Conservation (phyloP, 1,140 invertebrate species). For the Drosophila ficusphila region DNA sequence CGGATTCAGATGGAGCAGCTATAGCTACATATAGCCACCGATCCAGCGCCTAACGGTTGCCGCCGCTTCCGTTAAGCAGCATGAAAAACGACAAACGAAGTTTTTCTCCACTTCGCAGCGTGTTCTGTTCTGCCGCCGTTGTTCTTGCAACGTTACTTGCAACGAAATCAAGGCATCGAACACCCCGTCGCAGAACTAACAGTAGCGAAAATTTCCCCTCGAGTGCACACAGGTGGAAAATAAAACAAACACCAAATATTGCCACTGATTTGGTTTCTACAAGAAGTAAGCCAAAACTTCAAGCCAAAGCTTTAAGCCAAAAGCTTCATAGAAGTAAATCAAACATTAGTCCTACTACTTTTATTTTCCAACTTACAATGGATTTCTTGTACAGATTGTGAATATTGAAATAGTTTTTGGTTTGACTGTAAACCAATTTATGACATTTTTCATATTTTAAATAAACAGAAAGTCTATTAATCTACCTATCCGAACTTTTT, state of each 20-base stretch:
- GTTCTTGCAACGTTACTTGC: slow-evolving; percentile 50
- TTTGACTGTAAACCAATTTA: too few relatives aligned
- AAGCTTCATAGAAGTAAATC: too few relatives aligned
- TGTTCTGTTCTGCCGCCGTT: slow-evolving; percentile 22
- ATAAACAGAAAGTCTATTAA: too few relatives aligned
- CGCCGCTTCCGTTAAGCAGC: slow-evolving; percentile 57
- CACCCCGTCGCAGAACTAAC: slow-evolving; percentile 55
- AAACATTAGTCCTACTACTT: too few relatives aligned
- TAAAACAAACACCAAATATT: slow-evolving; percentile 9
- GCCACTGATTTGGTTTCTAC: background rate
- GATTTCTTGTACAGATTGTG: too few relatives aligned
- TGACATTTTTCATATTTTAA: too few relatives aligned
- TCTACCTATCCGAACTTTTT: too few relatives aligned
- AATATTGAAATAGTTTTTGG: too few relatives aligned
- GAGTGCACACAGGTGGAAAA: slow-evolving; percentile 31
- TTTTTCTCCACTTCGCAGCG: slow-evolving; percentile 41
- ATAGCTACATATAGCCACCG: slow-evolving; percentile 22
- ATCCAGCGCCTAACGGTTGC: slow-evolving; percentile 54
- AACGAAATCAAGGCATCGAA: slow-evolving; percentile 72
- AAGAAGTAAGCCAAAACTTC: too few relatives aligned
- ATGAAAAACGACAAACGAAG: slow-evolving; percentile 58
- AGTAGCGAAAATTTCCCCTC: slow-evolving; percentile 62
- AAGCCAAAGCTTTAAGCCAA: too few relatives aligned
- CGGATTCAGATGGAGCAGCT: slow-evolving; percentile 23
- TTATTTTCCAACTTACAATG: too few relatives aligned